Base-by-base conservation (phyloP, 2,797 vertebrate genomes). In the Pitangus sulphuratus region DNA sequence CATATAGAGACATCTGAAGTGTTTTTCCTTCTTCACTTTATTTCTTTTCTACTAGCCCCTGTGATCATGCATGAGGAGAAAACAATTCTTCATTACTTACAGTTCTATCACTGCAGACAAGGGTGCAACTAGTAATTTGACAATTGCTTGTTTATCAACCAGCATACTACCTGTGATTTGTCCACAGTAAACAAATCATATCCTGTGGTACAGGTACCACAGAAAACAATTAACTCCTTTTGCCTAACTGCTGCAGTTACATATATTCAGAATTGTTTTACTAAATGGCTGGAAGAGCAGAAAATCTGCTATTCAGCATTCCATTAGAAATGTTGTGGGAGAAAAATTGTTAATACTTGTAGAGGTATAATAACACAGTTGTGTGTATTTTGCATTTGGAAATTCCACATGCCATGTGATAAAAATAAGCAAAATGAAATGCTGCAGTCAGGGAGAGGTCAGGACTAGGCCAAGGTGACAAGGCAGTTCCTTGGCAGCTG, bases 31-130 rank as follows among this genome's bases (percentile, higher is more conserved):
- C 83, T 84, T 86, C 64, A 69, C 44, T 62, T 89, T 94, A 86
- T 75, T 93, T 74, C n/a, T 92, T 92, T 86, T 85, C 74, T 87
- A 62, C 86, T 88, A 92, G 56, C 12, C 15, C 24, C 20, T 86
- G 37, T 35, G 70, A 31, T 62, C n/a, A 60, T 22, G 28, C 50
- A 64, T 15, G 56, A 30, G 2, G 5, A 93, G 66, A 91, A 86
- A 40, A 68, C 54, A 90, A 37, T 60, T 39, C 37, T 72, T 91
- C 25, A 20, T 76, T 51, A 39, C 62, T 6, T 35, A 14, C 39
- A 33, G 68, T 25, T 70, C 16, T 54, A 54, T 72, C 24, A 17
- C 58, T 64, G 74, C 47, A 68, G 68, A 77, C 40, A 40, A 75
- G n/a, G 33, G 21, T 33, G 39, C 40, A 90, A 47, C 50, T 64